Evolutionary conservation across 2,113 vertebrate species (phyloP), one percentile per base, ranked within the genome.

Genomic region (Leucosticte australis): DNA sequence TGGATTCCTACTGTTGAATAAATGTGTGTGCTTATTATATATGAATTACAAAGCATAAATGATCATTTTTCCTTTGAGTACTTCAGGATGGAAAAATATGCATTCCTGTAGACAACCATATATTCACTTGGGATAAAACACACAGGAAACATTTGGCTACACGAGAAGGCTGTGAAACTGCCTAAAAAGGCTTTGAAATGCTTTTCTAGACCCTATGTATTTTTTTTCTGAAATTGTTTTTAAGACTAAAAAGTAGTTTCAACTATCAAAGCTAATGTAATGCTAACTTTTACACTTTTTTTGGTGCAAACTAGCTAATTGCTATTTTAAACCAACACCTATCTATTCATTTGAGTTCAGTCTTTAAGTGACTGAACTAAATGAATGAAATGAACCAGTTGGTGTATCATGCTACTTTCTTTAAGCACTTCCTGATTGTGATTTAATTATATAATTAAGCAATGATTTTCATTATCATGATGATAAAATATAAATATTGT

Each of bases 61-160:
- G 15, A 44, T 41, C 0, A 9, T 55, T 69, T 83, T 49, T 70
- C 24, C 7, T 47, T 64, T 44, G 10, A 15, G 15, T 67, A 14
- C 11, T 76, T 83, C 19, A 56, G 44, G 11, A 33, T 44, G 13
- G 27, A 49, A 73, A 83, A 83, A 64, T 24, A 23, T 3, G 6
- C 0, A 1, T 68, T 91, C 9, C 11, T 73, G 6, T 56, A 63
- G 16, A 8, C 20, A 60, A 16, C 2, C 6, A 0, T 22, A 0
- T 60, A n/a, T n/a, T 70, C 7, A 18, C 16, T 91, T 78, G 9
- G 15, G 46, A 55, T 77, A 78, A 69, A 87, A 82, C 30, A 41
- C 8, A 41, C 7, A 49, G 20, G 21, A 64, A 83, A 68, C 7
- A 22, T n/a, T 27, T 65, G 11, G n/a, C 28, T 47, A 44, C 37